phyloP scores from a whole-genome alignment of 2,888 invertebrate genomes.

The Stenchaetothrips biformis region DNA sequence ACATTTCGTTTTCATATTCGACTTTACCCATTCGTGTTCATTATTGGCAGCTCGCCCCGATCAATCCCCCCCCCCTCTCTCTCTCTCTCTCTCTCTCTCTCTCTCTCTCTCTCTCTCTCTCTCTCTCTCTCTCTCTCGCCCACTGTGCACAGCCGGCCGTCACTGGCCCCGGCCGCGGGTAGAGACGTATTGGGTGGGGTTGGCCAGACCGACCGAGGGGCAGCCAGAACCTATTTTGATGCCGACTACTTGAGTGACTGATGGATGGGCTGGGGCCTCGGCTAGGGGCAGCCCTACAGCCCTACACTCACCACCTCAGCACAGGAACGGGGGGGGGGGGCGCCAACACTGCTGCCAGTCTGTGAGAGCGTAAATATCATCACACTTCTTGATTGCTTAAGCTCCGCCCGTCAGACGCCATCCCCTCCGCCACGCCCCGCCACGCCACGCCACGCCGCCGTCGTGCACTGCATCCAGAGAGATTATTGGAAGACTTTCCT shows the following conservation, averaged over 20 bases:
- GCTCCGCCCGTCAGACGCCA: not conserved
- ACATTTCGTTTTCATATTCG: no score
- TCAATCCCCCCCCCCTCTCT: not conserved
- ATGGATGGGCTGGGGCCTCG: not conserved
- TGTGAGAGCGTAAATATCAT: slow-evolving; percentile 3
- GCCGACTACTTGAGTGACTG: no score
- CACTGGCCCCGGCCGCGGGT: not conserved
- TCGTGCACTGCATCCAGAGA: not conserved
- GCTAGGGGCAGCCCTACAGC: not conserved
- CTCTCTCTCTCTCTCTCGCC: not conserved
- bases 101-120: not conserved
- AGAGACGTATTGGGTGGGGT: no score
- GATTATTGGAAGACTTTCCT: not conserved
- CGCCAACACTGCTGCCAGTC: not conserved
- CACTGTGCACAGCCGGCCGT: not conserved
- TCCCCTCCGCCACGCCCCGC: not conserved
- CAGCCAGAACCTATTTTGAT: no score
- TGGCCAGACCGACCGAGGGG: no score
- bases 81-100: not conserved
- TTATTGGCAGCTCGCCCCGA: no score
- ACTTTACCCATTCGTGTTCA: no score
- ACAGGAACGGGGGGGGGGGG: no score
- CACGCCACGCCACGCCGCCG: not conserved
- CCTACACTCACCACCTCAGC: no score
- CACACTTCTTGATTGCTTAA: slow-evolving; percentile 8